Base-by-base conservation (phyloP, 1,140 invertebrate species). In the Pseudomyrmex dendroicus region DNA sequence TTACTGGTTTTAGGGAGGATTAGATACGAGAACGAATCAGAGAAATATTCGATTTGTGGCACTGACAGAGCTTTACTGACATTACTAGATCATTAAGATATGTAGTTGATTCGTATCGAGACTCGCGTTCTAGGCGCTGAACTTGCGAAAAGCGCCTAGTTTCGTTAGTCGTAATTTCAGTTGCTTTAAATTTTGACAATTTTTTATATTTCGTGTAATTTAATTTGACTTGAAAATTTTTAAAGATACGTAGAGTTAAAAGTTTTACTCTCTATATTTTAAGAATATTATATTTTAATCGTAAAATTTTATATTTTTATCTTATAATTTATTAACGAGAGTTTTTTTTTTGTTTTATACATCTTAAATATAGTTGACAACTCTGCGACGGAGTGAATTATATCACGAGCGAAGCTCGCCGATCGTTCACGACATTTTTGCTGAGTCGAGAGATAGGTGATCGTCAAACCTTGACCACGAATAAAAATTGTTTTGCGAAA, bases 1-100 rank as follows among this genome's bases (percentile, higher is more conserved):
- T 84, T 84, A 77, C 35, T 67, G 54, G 61, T 13, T 17, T 54
- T 74, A 73, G 61, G 59, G 35, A 73, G 20, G 61, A 4, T 86
- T 67, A 54, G 56, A 52, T 57, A 35, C 25, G 44, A 46, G 25
- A 66, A 83, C 70, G n/a, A 61, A 17, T 15, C 35, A 35, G 22
- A 68, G 22, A 17, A 62, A 44, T 72, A 82, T 67, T 72, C 66
- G 72, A 77, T 63, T 61, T 84, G 57, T 54, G 20, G 50, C 50
- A 70, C 63, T 22, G 62, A 82, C 15, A 88, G 68, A 88, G 89
- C 86, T 91, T 90, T 82, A 92, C 84, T 91, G 91, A 92, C 87
- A 91, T 91, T 92, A 92, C 70, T 92, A 92, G 90, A 66, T 84
- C 80, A 44, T 88, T 91, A 91, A 91, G 88, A n/a, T 89, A 87